A percentile compares a stretch with the other conserved stretches of the same genome.
Conservation (phyloP, 2,797 vertebrate genomes). For the Tachyglossus aculeatus region DNA sequence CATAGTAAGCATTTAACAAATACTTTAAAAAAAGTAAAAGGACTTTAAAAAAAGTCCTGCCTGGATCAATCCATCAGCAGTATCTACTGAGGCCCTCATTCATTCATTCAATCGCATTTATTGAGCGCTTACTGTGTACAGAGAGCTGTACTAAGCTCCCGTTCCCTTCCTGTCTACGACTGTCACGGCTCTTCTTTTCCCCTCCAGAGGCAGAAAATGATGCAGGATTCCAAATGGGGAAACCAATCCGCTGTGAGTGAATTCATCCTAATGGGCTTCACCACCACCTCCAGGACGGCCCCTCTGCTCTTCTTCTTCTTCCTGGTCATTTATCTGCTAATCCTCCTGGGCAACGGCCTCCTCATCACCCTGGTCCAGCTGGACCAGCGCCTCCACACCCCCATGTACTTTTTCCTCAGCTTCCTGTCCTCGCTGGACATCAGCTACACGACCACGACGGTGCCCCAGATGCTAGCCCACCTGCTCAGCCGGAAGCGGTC, state of each 20-base stretch:
- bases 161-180: not conserved
- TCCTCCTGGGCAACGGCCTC: constrained; percentile 52
- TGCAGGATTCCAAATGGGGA: constrained; percentile 2
- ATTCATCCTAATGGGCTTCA: constrained; percentile 55
- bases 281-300: constrained; percentile 17
- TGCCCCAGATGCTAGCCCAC: constrained; percentile 62
- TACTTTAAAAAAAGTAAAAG: no score
- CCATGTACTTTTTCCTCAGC: constrained; percentile 68
- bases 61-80: not conserved
- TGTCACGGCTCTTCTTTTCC: not conserved
- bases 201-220: constrained; percentile 9
- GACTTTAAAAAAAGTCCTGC: not conserved
- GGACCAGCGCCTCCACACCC: constrained; percentile 52
- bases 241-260: constrained; percentile 34
- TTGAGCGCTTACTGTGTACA: not conserved
- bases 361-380: constrained; percentile 40
- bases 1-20: no score
- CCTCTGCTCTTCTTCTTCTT: constrained; percentile 50
- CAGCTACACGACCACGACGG: constrained; percentile 61
- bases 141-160: not conserved
- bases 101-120: not conserved
- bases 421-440: constrained; percentile 63
- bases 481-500: constrained; percentile 50
- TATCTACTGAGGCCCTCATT: not conserved
- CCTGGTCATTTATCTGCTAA: constrained; percentile 53